Evolutionary conservation across 2,888 invertebrate genomes (phyloP).

Genomic region (Aelia acuminata): DNA sequence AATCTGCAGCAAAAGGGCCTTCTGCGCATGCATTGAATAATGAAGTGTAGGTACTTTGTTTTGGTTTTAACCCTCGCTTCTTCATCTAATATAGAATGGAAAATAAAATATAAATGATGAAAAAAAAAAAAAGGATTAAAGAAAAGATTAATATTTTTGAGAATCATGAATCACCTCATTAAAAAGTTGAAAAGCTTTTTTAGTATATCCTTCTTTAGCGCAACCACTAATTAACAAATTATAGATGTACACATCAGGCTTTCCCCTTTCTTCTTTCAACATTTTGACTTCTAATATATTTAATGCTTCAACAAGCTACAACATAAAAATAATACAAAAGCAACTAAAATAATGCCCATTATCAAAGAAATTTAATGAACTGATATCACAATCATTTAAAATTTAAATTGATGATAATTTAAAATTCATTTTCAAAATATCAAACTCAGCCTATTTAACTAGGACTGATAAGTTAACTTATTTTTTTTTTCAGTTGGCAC

Average conservation of each 20-base stretch:
- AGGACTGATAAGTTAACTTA: no score
- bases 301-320: constrained; percentile 78
- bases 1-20: constrained; percentile 79
- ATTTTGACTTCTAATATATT: constrained; percentile 83
- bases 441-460: no score
- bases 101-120: background rate
- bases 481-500: no score
- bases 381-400: no score
- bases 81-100: constrained; percentile 76
- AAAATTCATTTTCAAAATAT: no score
- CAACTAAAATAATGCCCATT: background rate
- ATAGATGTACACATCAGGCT: constrained; percentile 85
- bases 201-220: constrained; percentile 86
- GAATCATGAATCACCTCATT: constrained; percentile 72
- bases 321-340: background rate
- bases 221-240: constrained; percentile 87
- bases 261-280: constrained; percentile 82
- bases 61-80: constrained; percentile 77
- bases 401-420: no score
- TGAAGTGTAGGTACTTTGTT: constrained; percentile 84
- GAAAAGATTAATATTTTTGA: background rate
- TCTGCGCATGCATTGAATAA: constrained; percentile 92
- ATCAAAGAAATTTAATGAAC: no score
- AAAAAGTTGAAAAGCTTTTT: constrained; percentile 87
- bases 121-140: background rate